Evolutionary conservation across 2,888 invertebrate species (phyloP).

Genomic region (Diarsia mendica): DNA sequence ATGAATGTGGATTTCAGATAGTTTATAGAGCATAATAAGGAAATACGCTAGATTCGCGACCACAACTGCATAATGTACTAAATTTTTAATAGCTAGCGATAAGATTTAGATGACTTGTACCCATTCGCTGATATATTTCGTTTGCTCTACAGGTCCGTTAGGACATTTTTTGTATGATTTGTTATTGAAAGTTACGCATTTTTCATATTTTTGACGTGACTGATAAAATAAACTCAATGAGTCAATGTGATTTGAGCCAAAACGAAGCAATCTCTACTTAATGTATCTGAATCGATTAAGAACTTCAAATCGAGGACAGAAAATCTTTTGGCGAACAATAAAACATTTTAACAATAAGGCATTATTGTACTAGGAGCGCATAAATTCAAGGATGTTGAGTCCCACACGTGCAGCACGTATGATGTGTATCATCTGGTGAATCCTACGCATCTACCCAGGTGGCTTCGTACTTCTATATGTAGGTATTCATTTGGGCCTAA

Average conservation of each 20-base stretch:
- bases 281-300: conserved; percentile 27
- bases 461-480: conserved; percentile 57
- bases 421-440: conserved; percentile 68
- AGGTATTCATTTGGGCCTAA: conserved; percentile 40
- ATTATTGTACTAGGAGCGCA: conserved; percentile 71
- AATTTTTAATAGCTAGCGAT: conserved; percentile 26
- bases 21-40: conserved; percentile 48
- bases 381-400: conserved; percentile 70
- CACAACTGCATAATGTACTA: conserved; percentile 41
- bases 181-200: conserved; percentile 12
- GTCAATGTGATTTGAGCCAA: neutral
- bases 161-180: conserved; percentile 22
- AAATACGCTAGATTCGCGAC: conserved; percentile 42
- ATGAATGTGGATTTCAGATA: conserved; percentile 38
- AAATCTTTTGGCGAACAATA: conserved; percentile 59
- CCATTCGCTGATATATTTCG: conserved; percentile 32
- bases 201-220: conserved; percentile 8
- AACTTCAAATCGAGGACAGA: conserved; percentile 8
- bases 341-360: conserved; percentile 59
- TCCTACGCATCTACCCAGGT: conserved; percentile 74
- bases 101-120: conserved; percentile 44
- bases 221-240: neutral
- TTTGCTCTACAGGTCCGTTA: conserved; percentile 12
- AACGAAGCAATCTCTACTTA: neutral
- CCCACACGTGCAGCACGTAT: conserved; percentile 85